These are phyloP conservation scores for Cheilosia vernalis DNA, from an alignment of 2,888 invertebrate genomes.

Conservation along the genomic window DNA sequence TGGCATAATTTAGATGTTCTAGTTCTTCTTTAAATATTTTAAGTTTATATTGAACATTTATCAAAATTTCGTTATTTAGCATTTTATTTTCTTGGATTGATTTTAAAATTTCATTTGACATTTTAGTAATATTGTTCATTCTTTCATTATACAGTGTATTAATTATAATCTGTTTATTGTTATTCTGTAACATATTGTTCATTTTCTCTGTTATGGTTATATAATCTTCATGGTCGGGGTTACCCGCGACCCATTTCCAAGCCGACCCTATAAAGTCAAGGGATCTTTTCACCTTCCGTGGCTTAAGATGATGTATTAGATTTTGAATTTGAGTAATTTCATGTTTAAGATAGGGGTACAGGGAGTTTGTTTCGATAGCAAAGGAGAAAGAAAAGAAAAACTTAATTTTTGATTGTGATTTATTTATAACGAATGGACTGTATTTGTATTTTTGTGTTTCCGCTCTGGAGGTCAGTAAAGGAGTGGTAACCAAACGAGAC, in stretches of 20 bases:
- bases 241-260: slow-evolving; percentile 23
- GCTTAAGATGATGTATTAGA: slow-evolving; percentile 20
- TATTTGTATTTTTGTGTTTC: too few relatives aligned
- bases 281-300: slow-evolving; percentile 17
- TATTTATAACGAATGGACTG: too few relatives aligned
- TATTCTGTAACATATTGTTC: slow-evolving; percentile 23
- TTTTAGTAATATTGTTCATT: slow-evolving; percentile 36
- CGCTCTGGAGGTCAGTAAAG: too few relatives aligned
- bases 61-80: slow-evolving; percentile 24
- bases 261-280: slow-evolving; percentile 23
- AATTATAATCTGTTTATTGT: slow-evolving; percentile 33
- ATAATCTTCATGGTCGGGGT: slow-evolving; percentile 45
- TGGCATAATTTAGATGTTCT: slow-evolving; percentile 56
- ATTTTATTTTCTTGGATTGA: slow-evolving; percentile 29
- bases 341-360: too few relatives aligned
- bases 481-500: too few relatives aligned
- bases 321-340: slow-evolving; percentile 19
- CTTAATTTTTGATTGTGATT: too few relatives aligned
- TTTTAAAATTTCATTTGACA: slow-evolving; percentile 30
- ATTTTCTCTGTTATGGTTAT: slow-evolving; percentile 49
- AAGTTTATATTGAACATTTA: slow-evolving; percentile 22
- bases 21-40: slow-evolving; percentile 56
- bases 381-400: too few relatives aligned
- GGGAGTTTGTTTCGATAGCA: too few relatives aligned
- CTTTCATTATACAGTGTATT: slow-evolving; percentile 21